These are phyloP conservation scores for Loris lydekkerianus DNA, from an alignment of 2,797 vertebrate species.

Conservation along the genomic window DNA sequence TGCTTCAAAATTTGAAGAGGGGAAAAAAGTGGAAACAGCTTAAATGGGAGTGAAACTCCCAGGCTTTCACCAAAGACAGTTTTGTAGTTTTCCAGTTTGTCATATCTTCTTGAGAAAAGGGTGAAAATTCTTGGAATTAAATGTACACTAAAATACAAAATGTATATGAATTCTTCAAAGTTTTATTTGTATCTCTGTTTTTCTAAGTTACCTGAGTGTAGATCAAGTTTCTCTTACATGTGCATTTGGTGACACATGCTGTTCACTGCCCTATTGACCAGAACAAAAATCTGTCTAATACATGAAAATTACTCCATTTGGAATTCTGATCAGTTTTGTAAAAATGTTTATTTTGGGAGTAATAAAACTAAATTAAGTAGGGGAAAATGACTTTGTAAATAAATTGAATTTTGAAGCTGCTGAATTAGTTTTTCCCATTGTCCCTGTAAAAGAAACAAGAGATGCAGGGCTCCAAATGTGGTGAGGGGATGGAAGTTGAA, in stretches of 20 bases:
- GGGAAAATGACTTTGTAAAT: constrained; percentile 46
- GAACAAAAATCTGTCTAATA: constrained; percentile 25
- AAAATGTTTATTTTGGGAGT: constrained; percentile 60
- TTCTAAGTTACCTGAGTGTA: constrained; percentile 21
- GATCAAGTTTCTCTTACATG: not conserved
- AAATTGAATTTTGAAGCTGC: constrained; percentile 24
- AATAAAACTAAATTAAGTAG: constrained; percentile 36
- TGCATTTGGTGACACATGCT: constrained; percentile 57
- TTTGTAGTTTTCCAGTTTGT: constrained; percentile 76
- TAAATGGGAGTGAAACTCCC: constrained; percentile 75
- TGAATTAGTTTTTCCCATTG: constrained; percentile 27
- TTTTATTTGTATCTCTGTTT: constrained; percentile 57
- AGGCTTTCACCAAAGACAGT: constrained; percentile 77
- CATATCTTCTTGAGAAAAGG: constrained; percentile 63
- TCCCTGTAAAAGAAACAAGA: not conserved
- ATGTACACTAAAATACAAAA: constrained; percentile 67
- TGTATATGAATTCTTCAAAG: constrained; percentile 54
- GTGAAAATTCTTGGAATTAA: constrained; percentile 70
- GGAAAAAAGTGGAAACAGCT: constrained; percentile 67
- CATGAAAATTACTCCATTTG: constrained; percentile 22
- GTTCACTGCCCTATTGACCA: constrained; percentile 54
- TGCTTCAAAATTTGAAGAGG: constrained; percentile 79
- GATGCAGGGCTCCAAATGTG: not conserved
- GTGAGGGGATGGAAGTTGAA: not conserved
- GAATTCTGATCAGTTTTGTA: not conserved